Percentiles rank a stretch among this genome's conserved stretches.
phyloP scores from a whole-genome alignment of 2,113 vertebrate genomes.

The Saccopteryx bilineata region DNA sequence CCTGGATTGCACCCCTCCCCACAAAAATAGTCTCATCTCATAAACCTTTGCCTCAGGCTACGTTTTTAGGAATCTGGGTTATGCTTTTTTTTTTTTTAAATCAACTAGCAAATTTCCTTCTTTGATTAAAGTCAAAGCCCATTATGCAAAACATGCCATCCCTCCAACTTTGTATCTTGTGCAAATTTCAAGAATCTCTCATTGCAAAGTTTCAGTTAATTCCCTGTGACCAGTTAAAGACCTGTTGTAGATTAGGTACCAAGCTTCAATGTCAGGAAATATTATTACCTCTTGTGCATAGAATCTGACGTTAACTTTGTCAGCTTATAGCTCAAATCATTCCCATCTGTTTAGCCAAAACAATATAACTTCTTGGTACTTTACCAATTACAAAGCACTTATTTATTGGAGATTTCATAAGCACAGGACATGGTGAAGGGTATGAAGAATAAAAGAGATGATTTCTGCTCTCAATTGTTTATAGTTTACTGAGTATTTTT shows the following conservation, averaged over 20 bases:
- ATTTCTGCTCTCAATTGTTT: conserved; percentile 48
- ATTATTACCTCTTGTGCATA: not conserved
- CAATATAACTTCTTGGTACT: conserved; percentile 67
- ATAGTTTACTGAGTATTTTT: not conserved
- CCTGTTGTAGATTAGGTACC: not conserved
- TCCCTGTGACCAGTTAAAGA: conserved; percentile 18
- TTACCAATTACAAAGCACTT: conserved; percentile 55
- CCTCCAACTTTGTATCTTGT: not conserved
- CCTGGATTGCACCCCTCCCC: not conserved
- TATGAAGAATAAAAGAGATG: conserved; percentile 3
- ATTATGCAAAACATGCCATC: not conserved
- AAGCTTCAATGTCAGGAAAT: not conserved
- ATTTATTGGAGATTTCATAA: conserved; percentile 64
- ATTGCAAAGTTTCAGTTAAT: not conserved
- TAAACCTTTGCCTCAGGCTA: not conserved
- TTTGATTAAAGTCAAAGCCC: not conserved
- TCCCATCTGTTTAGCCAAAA: conserved; percentile 71
- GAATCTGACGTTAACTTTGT: conserved; percentile 47
- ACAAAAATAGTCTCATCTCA: not conserved
- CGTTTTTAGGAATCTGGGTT: not conserved
- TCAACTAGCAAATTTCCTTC: not conserved
- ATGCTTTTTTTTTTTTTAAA: not conserved
- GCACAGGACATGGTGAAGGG: not conserved
- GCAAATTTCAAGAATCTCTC: conserved; percentile 14
- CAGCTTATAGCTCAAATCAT: conserved; percentile 54